These are phyloP conservation scores for Leptothorax acervorum DNA, from an alignment of 2,888 invertebrate species.

Conservation along the genomic window DNA sequence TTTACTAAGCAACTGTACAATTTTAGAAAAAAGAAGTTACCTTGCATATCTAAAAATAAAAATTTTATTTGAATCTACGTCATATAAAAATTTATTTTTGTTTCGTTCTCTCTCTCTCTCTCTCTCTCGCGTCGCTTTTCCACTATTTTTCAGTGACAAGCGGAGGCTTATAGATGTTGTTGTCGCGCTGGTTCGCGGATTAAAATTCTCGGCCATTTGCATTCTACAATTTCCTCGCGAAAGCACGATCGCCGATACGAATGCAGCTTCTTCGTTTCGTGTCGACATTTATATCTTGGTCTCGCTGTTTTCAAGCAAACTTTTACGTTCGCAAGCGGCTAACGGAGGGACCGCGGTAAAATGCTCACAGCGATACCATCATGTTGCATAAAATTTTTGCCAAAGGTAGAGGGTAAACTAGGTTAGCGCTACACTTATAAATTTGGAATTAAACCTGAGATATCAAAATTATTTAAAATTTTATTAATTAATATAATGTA, in stretches of 20 bases:
- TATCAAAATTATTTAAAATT: not conserved
- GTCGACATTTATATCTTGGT: constrained; percentile 49
- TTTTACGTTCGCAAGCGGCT: constrained; percentile 38
- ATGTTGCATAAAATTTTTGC: constrained; percentile 35
- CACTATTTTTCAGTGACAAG: constrained; percentile 41
- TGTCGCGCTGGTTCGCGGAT: constrained; percentile 36
- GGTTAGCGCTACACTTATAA: not conserved
- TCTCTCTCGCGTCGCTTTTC: constrained; percentile 12
- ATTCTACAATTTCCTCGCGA: constrained; percentile 48
- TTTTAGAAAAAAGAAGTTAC: not conserved
- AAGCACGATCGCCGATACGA: constrained; percentile 48
- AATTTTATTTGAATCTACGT: constrained; percentile 10
- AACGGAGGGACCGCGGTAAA: constrained; percentile 21
- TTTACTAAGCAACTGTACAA: not conserved
- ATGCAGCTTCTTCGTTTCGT: constrained; percentile 42
- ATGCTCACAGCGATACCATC: constrained; percentile 37
- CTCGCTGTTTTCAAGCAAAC: constrained; percentile 46
- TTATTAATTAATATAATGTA: not conserved
- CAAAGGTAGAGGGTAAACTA: constrained; percentile 5
- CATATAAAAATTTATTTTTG: constrained; percentile 12
- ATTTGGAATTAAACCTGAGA: not conserved
- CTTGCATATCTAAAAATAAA: not conserved
- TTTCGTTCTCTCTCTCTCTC: not conserved
- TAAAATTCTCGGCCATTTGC: constrained; percentile 54
- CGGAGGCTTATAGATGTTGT: constrained; percentile 45